A percentile compares a stretch with the other conserved stretches of the same genome.
Conservation (phyloP, 2,797 vertebrate genomes). For the Micropoecilia bifurca region DNA sequence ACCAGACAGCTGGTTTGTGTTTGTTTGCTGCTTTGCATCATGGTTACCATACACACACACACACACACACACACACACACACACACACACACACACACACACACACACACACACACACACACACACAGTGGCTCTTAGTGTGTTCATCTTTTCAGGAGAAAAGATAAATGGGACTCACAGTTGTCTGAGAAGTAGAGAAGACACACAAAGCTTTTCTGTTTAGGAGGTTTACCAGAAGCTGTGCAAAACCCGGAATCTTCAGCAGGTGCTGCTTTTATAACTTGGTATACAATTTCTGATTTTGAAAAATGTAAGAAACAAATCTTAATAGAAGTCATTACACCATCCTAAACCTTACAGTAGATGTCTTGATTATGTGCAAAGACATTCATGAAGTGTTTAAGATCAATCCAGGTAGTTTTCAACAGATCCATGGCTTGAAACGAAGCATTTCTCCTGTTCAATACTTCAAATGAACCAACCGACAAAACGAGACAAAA, state of each 20-base stretch:
- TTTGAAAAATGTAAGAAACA: neutral
- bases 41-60: slow-evolving; percentile 59
- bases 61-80: slow-evolving; percentile 54
- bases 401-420: neutral
- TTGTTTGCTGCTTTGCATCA: slow-evolving; percentile 67
- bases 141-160: slow-evolving; percentile 37
- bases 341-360: neutral
- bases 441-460: neutral
- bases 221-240: neutral
- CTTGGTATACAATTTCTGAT: neutral
- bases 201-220: slow-evolving; percentile 18
- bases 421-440: neutral
- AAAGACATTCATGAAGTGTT: neutral
- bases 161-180: slow-evolving; percentile 64
- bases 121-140: slow-evolving; percentile 27
- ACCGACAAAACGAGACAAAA: neutral
- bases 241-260: neutral
- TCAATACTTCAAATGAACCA: neutral
- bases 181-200: slow-evolving; percentile 44
- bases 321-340: neutral
- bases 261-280: slow-evolving; percentile 2
- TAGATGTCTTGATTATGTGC: neutral
- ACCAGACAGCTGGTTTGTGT: slow-evolving; percentile 67
- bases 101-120: slow-evolving; percentile 56
- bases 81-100: too few relatives aligned